Evolutionary conservation across 2,888 invertebrate species (phyloP).

Genomic region (Phaonia tiefii): DNA sequence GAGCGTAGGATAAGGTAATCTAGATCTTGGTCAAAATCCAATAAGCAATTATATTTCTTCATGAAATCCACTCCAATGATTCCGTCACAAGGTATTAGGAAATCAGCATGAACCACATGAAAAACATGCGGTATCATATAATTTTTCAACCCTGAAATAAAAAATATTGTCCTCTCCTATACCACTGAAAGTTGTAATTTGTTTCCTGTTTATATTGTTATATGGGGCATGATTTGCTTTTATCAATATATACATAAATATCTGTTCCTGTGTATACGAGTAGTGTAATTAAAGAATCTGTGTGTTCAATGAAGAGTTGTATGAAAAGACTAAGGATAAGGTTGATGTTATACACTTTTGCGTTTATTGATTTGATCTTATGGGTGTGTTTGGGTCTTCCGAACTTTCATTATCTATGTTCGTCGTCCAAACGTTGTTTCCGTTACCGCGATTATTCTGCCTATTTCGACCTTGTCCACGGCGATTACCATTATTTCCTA

Average conservation of each 20-base stretch:
- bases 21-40: constrained; percentile 49
- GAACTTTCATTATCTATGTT: not conserved
- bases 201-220: not conserved
- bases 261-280: constrained; percentile 40
- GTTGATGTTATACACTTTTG: not conserved
- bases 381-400: too few relatives aligned
- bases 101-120: too few relatives aligned
- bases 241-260: constrained; percentile 40
- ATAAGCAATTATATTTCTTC: not conserved
- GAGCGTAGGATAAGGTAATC: constrained; percentile 47
- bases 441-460: not conserved
- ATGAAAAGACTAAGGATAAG: too few relatives aligned
- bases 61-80: constrained; percentile 22
- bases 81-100: too few relatives aligned
- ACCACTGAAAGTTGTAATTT: constrained; percentile 24
- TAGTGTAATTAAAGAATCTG: constrained; percentile 6
- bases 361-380: not conserved
- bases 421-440: not conserved
- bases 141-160: too few relatives aligned
- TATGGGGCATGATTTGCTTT: not conserved
- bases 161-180: constrained; percentile 38
- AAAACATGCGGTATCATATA: constrained; percentile 3
- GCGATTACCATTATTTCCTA: not conserved
- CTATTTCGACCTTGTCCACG: not conserved
- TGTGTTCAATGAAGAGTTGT: not conserved